Evolutionary conservation across 2,113 vertebrate species (phyloP), one percentile per base, ranked within the genome.

Genomic region (Mirza zaza): DNA sequence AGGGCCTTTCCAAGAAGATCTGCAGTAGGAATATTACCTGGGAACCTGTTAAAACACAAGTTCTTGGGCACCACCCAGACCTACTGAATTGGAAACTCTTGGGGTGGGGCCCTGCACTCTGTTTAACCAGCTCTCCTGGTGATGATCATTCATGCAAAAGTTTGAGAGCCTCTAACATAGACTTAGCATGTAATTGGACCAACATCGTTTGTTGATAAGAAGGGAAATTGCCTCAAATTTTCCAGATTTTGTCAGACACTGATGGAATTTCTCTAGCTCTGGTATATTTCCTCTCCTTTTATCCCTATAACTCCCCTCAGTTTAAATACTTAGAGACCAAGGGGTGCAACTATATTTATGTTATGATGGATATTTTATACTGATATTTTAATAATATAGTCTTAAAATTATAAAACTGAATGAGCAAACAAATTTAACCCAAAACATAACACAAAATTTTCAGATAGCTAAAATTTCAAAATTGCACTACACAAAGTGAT

Each of bases 401-500:
- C 93, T 92, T 71, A 45, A 23, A 91, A 95, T 88, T 94, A 83
- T 0, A 76, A 91, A 87, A 71, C 14, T 13, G 63, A 94, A 80
- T 32, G 76, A 65, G 18, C 18, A 50, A 92, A 13, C 34, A 94
- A 55, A 86, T 89, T 34, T 42, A 67, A 61, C 15, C 23, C 8
- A 39, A 85, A 82, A 57, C 8, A 50, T 25, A 67, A 57, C 27
- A 61, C 2, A n/a, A 15, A 27, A 27, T 84, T 89, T 81, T 76
- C 6, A 65, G 27, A 29, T n/a, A 36, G 7, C 8, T 84, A 21
- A 70, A 45, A 61, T 75, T 63, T 75, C 13, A 87, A 87, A 84
- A 48, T 7, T 0, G 17, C 48, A 34, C 18, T 67, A 36, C 81
- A 57, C 9, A 17, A 76, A 92, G 8, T 4, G 7, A 85, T 23